These are phyloP conservation scores for Poeciliopsis paucimaculata DNA, from an alignment of 2,797 vertebrate genomes.

Conservation along the genomic window DNA sequence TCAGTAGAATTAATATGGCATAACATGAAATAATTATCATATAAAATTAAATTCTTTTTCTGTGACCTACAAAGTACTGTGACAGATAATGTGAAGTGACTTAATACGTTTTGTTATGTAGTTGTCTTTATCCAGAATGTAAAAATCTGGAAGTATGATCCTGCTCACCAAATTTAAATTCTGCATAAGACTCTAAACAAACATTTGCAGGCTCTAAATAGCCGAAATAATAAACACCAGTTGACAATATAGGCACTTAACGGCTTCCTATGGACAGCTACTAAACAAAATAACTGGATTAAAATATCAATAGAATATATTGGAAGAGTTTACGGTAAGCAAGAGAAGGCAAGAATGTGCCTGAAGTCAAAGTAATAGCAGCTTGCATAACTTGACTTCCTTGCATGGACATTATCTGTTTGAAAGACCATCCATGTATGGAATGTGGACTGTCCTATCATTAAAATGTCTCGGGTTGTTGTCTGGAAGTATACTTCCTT, in stretches of 20 bases:
- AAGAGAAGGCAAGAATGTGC: not conserved
- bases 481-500: not conserved
- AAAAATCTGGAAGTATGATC: not conserved
- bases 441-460: not conserved
- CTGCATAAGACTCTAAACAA: not conserved
- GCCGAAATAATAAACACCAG: not conserved
- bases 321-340: not conserved
- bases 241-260: not conserved
- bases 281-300: not conserved
- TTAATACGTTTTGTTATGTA: not conserved
- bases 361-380: not conserved
- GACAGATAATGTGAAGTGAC: not conserved
- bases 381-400: not conserved
- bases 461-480: not conserved
- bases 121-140: not conserved
- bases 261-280: not conserved
- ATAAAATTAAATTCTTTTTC: not conserved
- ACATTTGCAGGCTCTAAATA: not conserved
- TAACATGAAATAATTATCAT: not conserved
- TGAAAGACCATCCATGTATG: not conserved
- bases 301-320: not conserved
- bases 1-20: not conserved
- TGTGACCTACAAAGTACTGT: not conserved
- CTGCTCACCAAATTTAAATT: not conserved
- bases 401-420: not conserved